A percentile compares a stretch with the other conserved stretches of the same genome.
These are phyloP conservation scores for Mastomys coucha DNA, from an alignment of 2,113 vertebrate species.

Conservation along the genomic window DNA sequence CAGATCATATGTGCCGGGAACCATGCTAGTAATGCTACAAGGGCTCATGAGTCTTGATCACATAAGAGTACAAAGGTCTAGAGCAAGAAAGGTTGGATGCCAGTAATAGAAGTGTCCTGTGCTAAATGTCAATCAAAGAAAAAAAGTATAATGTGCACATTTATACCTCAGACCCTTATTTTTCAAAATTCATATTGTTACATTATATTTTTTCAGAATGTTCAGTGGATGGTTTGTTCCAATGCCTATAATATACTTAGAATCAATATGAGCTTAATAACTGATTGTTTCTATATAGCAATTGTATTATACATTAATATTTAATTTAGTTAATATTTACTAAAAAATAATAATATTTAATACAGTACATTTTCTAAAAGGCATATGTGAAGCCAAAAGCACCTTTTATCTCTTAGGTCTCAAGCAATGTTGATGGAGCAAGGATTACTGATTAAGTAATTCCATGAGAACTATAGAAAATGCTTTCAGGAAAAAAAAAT, in stretches of 20 bases:
- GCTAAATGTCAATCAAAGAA: background rate
- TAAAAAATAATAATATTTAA: constrained; percentile 31
- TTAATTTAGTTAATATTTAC: background rate
- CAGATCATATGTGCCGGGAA: background rate
- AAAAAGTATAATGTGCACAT: background rate
- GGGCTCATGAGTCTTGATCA: background rate
- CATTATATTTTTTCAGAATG: background rate
- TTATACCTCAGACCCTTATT: background rate
- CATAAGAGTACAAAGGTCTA: background rate
- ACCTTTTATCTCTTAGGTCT: background rate
- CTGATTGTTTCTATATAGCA: background rate
- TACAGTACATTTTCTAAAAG: background rate
- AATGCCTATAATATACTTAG: background rate
- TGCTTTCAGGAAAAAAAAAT: background rate
- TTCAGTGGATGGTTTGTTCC: background rate
- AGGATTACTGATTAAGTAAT: background rate
- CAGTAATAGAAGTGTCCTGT: background rate
- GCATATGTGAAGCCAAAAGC: background rate
- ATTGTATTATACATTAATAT: background rate
- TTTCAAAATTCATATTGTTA: background rate
- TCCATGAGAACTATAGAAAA: background rate
- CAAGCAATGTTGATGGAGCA: background rate
- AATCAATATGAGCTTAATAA: background rate
- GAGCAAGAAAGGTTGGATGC: background rate
- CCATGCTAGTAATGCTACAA: background rate